phyloP scores from a whole-genome alignment of 2,888 invertebrate species.

The Lepidochrysops patricia region DNA sequence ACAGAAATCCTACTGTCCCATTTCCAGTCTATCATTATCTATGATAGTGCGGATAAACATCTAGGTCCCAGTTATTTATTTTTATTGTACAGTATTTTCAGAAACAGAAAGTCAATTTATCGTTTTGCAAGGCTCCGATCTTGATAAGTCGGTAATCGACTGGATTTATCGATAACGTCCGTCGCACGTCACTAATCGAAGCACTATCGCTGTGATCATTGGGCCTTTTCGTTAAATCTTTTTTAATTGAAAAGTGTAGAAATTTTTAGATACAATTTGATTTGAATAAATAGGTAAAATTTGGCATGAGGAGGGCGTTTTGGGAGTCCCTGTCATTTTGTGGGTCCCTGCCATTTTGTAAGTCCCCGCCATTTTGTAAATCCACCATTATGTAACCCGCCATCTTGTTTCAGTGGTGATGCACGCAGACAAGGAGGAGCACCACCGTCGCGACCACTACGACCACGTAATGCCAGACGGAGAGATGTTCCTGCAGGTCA shows the following conservation, averaged over 20 bases:
- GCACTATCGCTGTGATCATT: slow-evolving; percentile 60
- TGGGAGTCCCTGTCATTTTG: no score
- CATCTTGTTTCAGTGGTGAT: slow-evolving; percentile 86
- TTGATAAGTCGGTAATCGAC: slow-evolving; percentile 54
- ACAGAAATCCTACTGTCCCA: not conserved
- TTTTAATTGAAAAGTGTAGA: slow-evolving; percentile 34
- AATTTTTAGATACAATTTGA: no score
- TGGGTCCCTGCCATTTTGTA: not conserved
- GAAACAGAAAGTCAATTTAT: slow-evolving; percentile 37
- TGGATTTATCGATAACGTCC: slow-evolving; percentile 62
- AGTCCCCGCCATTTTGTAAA: not conserved
- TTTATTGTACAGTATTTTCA: slow-evolving; percentile 8
- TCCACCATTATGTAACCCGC: slow-evolving; percentile 31
- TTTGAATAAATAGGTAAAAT: no score
- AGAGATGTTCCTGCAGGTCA: slow-evolving; percentile 96
- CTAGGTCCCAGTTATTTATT: slow-evolving; percentile 23
- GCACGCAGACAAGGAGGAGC: slow-evolving; percentile 95
- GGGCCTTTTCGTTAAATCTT: slow-evolving; percentile 34
- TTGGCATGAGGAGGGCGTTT: no score
- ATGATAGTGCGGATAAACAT: slow-evolving; percentile 4
- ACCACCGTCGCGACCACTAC: slow-evolving; percentile 81
- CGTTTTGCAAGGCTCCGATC: slow-evolving; percentile 48
- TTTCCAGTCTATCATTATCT: slow-evolving; percentile 3
- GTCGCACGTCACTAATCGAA: slow-evolving; percentile 63
- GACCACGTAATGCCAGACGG: slow-evolving; percentile 94